Evolutionary conservation across 2,888 invertebrate species (phyloP).

Genomic region (Leptinotarsa peninsularis): DNA sequence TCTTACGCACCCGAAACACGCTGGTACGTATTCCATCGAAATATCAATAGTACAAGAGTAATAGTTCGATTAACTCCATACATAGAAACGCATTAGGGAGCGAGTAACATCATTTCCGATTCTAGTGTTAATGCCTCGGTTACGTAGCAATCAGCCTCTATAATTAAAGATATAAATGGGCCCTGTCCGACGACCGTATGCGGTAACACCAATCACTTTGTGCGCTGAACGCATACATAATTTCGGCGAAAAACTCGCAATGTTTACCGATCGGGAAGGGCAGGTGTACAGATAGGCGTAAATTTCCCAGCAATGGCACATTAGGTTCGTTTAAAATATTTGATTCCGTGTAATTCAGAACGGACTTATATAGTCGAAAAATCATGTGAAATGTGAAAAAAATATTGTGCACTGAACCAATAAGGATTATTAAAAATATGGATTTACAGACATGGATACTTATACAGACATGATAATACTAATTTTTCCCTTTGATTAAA

Average conservation of each 20-base stretch:
- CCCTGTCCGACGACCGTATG: conserved; percentile 31
- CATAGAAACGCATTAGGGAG: conserved; percentile 51
- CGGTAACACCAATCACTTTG: conserved; percentile 39
- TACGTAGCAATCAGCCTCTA: conserved; percentile 52
- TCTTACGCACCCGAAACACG: background rate
- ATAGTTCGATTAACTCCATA: conserved; percentile 57
- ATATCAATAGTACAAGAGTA: conserved; percentile 49
- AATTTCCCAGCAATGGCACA: background rate
- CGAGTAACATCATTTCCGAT: conserved; percentile 52
- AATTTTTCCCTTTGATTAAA: no score
- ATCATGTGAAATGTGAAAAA: no score
- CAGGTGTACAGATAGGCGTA: conserved; percentile 1
- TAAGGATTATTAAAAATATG: no score
- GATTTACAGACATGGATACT: no score
- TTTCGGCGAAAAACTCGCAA: conserved; percentile 14
- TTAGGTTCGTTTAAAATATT: background rate
- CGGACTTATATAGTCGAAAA: no score
- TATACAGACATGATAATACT: no score
- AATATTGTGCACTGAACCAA: no score
- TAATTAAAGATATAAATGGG: conserved; percentile 57
- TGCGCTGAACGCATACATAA: conserved; percentile 15
- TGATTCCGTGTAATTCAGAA: background rate
- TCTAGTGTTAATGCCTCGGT: conserved; percentile 49
- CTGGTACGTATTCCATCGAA: conserved; percentile 1
- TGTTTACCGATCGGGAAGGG: conserved; percentile 9